A percentile compares a stretch with the other conserved stretches of the same genome.
Conservation (phyloP, 2,888 invertebrate genomes). For the Scrobipalpa costella region DNA sequence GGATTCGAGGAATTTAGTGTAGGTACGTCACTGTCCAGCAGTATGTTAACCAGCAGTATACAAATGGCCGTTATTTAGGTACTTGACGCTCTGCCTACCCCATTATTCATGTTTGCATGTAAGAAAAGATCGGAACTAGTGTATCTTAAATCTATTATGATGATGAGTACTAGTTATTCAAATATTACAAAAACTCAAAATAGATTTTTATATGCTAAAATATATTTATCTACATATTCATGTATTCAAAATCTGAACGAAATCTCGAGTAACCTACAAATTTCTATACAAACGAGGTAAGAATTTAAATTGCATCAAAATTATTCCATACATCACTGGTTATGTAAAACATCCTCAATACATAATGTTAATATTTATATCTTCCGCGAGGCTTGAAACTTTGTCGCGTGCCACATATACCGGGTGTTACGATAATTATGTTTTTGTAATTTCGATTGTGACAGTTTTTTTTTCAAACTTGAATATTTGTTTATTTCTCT, state of each 20-base stretch:
- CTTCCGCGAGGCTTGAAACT: slow-evolving; percentile 13
- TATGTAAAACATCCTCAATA: slow-evolving; percentile 19
- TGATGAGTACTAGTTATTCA: no score
- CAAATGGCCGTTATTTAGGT: no score
- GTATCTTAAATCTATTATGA: no score
- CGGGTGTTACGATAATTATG: neutral
- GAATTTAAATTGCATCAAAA: slow-evolving; percentile 17
- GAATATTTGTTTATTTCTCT: no score
- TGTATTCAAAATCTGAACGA: neutral
- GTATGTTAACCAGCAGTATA: no score
- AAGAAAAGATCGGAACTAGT: neutral
- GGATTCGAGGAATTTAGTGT: no score
- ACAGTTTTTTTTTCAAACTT: neutral
- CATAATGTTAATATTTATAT: slow-evolving; percentile 12
- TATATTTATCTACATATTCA: neutral
- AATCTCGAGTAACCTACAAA: neutral
- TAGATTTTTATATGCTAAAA: no score
- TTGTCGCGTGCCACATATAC: slow-evolving; percentile 11
- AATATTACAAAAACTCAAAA: no score
- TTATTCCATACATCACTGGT: slow-evolving; percentile 32
- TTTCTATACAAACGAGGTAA: neutral
- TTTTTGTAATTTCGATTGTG: neutral
- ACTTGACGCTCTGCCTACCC: no score
- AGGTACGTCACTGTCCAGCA: no score
- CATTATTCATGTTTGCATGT: no score